Base-by-base conservation (phyloP, 2,797 vertebrate genomes). In the Syncerus caffer region DNA sequence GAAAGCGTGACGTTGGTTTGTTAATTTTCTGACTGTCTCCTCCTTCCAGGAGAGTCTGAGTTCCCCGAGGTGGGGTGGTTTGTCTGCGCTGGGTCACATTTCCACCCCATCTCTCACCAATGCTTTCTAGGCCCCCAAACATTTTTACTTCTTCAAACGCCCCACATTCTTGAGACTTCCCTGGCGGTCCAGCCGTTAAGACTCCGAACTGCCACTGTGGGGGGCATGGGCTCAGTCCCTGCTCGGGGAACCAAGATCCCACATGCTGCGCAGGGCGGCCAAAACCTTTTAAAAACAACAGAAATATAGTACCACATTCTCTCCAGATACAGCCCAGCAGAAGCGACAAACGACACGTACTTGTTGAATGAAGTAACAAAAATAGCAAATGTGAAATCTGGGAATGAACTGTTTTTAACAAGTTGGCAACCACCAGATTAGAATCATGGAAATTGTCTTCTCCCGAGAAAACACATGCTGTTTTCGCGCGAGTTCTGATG, bases 191-290 rank as follows among this genome's bases (percentile, higher is more conserved):
- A 42, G 38, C 38, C 12, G 21, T 42, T 25, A 6, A 25, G 71
- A 25, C 21, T 42, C 23, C 12, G 0, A 23, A 21, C n/a, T 71
- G 7, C 71, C 71, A 1, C 12, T 14, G 38, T 21, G 7, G 38
- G 21, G 13, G 71, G 11, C 21, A 7, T 38, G 1, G 71, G 38
- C 23, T 42, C 23, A 14, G 0, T 7, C 71, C 21, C 38, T 14
- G 38, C 34, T 21, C 6, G 0, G 19, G 34, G 67, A 38, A 2
- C 19, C 38, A 12, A 38, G 34, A 71, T 71, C 19, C 34, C 10
- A 0, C 19, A 17, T 1, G n/a, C 64, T 17, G 34, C 19, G 4
- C 0, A 1, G 64, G 38, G 19, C 21, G 19, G 34, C 64, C 64
- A 23, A 11, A 23, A 1, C 17, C 21, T 23, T 21, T 38, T 21